phyloP scores from a whole-genome alignment of 2,888 invertebrate species.

The Gymnocheta viridis region DNA sequence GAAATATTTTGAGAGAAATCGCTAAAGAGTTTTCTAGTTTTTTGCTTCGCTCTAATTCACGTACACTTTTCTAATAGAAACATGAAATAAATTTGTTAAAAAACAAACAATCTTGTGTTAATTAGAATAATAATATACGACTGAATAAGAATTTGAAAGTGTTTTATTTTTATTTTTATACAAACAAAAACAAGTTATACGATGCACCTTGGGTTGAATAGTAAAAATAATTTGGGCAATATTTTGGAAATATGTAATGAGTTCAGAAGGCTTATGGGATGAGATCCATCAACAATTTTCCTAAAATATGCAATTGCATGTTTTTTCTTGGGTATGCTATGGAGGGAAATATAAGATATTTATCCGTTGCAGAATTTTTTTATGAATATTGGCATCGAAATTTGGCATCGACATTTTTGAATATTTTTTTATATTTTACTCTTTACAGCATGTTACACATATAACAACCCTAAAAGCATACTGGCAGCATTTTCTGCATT shows the following conservation, averaged over 20 bases:
- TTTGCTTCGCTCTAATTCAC: conserved; percentile 49
- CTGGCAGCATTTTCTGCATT: no score
- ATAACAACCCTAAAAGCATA: no score
- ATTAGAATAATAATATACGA: conserved; percentile 10
- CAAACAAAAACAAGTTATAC: not conserved
- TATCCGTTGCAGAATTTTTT: no score
- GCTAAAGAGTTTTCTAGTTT: conserved; percentile 19
- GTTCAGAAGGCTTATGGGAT: not conserved
- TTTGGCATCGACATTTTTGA: no score
- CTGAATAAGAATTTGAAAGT: conserved; percentile 11
- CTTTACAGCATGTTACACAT: no score
- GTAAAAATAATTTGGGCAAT: not conserved
- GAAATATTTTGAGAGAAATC: not conserved
- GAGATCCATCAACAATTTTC: no score
- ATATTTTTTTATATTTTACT: no score
- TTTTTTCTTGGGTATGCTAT: no score
- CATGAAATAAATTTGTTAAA: not conserved
- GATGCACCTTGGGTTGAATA: not conserved
- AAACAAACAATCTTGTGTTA: not conserved
- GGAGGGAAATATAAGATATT: no score
- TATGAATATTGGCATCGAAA: no score
- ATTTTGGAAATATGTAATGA: not conserved
- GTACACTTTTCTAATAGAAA: conserved; percentile 18
- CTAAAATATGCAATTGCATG: no score
- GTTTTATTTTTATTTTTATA: not conserved